phyloP scores from a whole-genome alignment of 2,797 vertebrate species.

The Centroberyx gerrardi region DNA sequence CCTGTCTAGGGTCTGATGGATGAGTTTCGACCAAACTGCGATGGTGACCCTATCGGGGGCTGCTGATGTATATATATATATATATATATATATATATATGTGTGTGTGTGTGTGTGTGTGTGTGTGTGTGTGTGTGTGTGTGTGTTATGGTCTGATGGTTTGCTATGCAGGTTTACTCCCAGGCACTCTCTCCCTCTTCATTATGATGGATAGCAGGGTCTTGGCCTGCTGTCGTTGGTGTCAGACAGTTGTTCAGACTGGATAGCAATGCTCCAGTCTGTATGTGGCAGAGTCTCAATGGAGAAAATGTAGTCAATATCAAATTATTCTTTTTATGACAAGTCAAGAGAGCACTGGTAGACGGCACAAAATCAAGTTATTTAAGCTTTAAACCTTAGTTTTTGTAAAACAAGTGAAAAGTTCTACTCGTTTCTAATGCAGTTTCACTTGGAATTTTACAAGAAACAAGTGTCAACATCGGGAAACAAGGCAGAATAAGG shows the following conservation, averaged over 20 bases:
- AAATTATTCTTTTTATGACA: too few species aligned
- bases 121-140: slow-evolving; percentile 7
- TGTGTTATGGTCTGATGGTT: slow-evolving; percentile 5
- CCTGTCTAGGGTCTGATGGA: slow-evolving; percentile 28
- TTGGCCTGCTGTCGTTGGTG: neutral
- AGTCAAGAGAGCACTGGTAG: too few species aligned
- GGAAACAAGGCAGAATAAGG: too few species aligned
- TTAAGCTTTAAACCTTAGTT: too few species aligned
- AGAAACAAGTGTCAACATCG: too few species aligned
- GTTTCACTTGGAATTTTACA: too few species aligned
- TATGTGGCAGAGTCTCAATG: neutral
- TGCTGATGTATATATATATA: neutral
- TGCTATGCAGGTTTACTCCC: slow-evolving; percentile 3
- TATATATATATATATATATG: neutral
- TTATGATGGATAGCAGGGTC: slow-evolving; percentile 11
- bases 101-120: neutral
- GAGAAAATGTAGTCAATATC: too few species aligned
- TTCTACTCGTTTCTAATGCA: too few species aligned
- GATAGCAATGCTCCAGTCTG: neutral
- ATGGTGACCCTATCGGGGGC: slow-evolving; percentile 10
- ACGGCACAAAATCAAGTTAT: too few species aligned
- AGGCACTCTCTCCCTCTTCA: slow-evolving; percentile 1
- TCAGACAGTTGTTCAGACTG: slow-evolving; percentile 5
- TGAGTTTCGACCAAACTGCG: slow-evolving; percentile 10
- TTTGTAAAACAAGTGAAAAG: too few species aligned